Evolutionary conservation across 2,113 vertebrate genomes (phyloP).

Genomic region (Hystrix brachyura): DNA sequence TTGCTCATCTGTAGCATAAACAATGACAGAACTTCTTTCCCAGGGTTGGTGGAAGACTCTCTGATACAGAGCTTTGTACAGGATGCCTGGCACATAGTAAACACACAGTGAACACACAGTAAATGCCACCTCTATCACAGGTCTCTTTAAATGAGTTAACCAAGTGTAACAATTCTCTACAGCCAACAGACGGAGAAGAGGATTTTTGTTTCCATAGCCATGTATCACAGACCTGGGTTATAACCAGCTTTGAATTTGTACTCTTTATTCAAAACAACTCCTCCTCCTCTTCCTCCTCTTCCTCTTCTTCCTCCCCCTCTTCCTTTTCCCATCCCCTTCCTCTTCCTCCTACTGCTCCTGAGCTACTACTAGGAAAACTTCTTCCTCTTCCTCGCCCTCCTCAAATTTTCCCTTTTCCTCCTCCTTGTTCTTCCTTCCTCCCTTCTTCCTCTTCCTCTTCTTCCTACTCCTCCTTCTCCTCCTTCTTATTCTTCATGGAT

Average conservation of each 20-base stretch:
- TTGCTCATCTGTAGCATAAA: background rate
- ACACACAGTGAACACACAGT: background rate
- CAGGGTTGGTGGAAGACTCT: background rate
- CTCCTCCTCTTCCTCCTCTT: background rate
- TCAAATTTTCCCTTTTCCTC: too few relatives aligned
- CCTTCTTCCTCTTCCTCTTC: background rate
- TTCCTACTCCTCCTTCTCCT: background rate
- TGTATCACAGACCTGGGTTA: background rate
- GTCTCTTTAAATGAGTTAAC: background rate
- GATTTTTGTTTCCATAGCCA: background rate
- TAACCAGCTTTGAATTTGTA: background rate
- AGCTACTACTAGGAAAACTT: background rate
- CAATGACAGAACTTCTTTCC: background rate
- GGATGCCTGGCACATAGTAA: background rate
- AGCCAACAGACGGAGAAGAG: background rate
- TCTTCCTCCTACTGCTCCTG: background rate
- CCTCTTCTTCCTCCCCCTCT: background rate
- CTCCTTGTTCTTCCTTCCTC: background rate
- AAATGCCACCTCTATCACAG: background rate
- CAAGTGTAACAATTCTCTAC: background rate
- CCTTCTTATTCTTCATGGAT: background rate
- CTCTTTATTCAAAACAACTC: background rate
- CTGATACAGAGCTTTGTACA: background rate
- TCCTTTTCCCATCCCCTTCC: too few relatives aligned
- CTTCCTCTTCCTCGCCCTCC: background rate